Conservation (phyloP, 2,113 vertebrate species). For the Micromys minutus region DNA sequence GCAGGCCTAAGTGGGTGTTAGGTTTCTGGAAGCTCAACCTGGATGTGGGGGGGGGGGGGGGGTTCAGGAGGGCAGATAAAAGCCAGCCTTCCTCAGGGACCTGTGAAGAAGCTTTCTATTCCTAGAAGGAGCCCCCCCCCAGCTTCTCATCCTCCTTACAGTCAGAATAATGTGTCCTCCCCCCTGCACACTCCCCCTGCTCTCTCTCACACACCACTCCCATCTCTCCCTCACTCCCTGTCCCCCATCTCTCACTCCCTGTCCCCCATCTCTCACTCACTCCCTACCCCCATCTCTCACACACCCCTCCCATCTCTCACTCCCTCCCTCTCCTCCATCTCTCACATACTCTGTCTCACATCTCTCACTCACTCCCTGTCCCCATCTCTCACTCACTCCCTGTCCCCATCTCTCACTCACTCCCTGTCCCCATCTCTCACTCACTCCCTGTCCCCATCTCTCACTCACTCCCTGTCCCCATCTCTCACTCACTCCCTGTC, state of each 20-base stretch:
- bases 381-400: too few species aligned
- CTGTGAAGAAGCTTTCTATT: not conserved
- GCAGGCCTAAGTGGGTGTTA: not conserved
- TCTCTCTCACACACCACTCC: not conserved
- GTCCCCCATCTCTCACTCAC: too few species aligned
- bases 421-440: fast-evolving
- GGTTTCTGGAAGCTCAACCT: not conserved
- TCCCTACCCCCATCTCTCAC: not conserved
- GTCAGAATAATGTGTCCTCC: not conserved
- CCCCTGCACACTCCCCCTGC: not conserved
- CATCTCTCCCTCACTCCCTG: not conserved
- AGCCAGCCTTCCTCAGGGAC: not conserved
- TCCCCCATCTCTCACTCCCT: too few species aligned
- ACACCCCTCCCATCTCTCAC: fast-evolving
- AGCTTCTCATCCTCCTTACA: not conserved
- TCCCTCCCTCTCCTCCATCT: not conserved
- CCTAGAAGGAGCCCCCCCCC: not conserved
- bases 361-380: too few species aligned
- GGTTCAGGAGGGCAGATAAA: not conserved
- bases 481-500: too few species aligned
- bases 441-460: not conserved
- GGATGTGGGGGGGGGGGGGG: not conserved
- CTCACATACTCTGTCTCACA: too few species aligned
- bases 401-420: not conserved
- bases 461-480: too few species aligned